These are phyloP conservation scores for Prolemur simus DNA, from an alignment of 2,113 vertebrate genomes.

Conservation along the genomic window DNA sequence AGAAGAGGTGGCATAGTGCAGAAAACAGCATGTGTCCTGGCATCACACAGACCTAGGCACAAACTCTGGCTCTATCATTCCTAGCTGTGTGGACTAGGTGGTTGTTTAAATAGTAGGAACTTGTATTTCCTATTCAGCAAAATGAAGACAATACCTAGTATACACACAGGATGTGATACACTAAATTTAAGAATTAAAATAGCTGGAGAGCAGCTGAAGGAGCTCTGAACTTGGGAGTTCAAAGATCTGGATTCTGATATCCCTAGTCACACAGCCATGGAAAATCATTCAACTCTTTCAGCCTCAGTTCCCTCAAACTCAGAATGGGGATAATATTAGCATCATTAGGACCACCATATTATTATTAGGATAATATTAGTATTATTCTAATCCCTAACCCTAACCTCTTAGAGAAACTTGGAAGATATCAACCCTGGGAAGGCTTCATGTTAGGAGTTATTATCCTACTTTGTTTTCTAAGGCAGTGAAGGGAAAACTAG, in stretches of 20 bases:
- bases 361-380: background rate
- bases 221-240: background rate
- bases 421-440: background rate
- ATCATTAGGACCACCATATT: background rate
- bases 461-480: conserved; percentile 11
- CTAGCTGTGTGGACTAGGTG: background rate
- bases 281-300: background rate
- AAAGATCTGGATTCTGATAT: conserved; percentile 7
- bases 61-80: background rate
- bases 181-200: conserved; percentile 17
- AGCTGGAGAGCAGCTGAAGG: conserved; percentile 1
- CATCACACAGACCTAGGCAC: background rate
- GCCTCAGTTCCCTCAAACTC: background rate
- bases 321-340: background rate
- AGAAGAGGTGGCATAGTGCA: background rate
- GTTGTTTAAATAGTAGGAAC: background rate
- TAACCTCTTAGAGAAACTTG: background rate
- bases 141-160: background rate
- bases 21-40: background rate
- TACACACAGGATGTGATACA: background rate
- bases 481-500: background rate
- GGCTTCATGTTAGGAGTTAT: background rate
- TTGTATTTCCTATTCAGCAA: conserved; percentile 2
- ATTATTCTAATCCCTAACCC: background rate
- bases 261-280: background rate